Evolutionary conservation across 2,888 invertebrate species (phyloP).

Genomic region (Octodonta nipae): DNA sequence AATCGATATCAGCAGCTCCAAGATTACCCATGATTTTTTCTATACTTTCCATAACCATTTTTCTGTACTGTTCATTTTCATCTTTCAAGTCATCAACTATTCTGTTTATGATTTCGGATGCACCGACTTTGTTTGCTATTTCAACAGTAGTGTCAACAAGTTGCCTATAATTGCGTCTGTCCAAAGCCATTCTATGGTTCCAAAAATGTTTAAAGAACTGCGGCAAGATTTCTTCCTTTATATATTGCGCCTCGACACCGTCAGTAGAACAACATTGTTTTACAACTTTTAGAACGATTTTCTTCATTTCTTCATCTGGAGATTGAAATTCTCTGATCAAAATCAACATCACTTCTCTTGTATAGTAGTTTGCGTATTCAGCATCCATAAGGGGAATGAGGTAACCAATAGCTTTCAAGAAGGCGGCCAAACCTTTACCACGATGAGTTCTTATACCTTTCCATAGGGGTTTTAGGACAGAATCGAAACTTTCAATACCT

Average conservation of each 20-base stretch:
- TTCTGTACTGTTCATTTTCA: slow-evolving; percentile 97
- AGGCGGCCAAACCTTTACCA: slow-evolving; percentile 93
- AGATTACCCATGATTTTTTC: slow-evolving; percentile 97
- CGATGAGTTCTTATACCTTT: slow-evolving; percentile 90
- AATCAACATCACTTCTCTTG: slow-evolving; percentile 97
- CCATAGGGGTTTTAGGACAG: slow-evolving; percentile 97
- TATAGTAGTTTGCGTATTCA: slow-evolving; percentile 99
- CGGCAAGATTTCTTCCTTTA: slow-evolving; percentile 96
- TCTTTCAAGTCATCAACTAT: slow-evolving; percentile 99
- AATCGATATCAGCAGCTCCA: slow-evolving; percentile 96
- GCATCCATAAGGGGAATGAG: slow-evolving; percentile 99
- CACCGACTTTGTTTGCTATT: slow-evolving; percentile 99
- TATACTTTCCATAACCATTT: slow-evolving; percentile 99
- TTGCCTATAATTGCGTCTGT: slow-evolving; percentile 92
- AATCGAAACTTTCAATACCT: slow-evolving; percentile 94
- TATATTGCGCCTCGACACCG: slow-evolving; percentile 98
- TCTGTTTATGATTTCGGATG: slow-evolving; percentile 95
- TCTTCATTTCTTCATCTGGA: slow-evolving; percentile 99
- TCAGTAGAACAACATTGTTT: slow-evolving; percentile 99
- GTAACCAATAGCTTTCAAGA: slow-evolving; percentile 97
- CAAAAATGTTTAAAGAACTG: slow-evolving; percentile 99
- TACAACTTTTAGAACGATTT: slow-evolving; percentile 98
- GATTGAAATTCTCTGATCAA: slow-evolving; percentile 98
- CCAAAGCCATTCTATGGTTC: slow-evolving; percentile 99
- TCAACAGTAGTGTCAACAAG: slow-evolving; percentile 99